These are phyloP conservation scores for Physella acuta DNA, from an alignment of 1,140 invertebrate species.

Conservation along the genomic window DNA sequence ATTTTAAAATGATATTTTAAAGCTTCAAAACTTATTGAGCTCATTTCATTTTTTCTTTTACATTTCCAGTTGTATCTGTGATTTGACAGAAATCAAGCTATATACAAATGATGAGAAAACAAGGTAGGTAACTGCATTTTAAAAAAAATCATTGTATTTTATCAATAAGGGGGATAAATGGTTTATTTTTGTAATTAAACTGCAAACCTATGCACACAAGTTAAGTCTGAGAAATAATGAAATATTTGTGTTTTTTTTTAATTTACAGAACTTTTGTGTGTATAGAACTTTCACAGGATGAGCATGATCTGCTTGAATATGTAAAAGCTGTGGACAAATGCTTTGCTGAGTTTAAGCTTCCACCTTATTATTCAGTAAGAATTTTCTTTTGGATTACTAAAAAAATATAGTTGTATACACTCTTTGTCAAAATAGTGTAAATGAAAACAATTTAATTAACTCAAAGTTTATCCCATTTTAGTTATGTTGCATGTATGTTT, in stretches of 20 bases:
- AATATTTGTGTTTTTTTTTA: too few species aligned
- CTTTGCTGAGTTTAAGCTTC: conserved; percentile 42
- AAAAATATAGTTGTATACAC: too few species aligned
- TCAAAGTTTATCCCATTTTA: too few species aligned
- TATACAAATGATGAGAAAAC: conserved; percentile 48
- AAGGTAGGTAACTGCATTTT: conserved; percentile 28
- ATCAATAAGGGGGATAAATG: too few species aligned
- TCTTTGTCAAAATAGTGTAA: too few species aligned
- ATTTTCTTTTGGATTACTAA: not conserved
- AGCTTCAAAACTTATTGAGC: too few species aligned
- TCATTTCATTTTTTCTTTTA: not conserved
- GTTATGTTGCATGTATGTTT: too few species aligned
- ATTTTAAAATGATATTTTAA: too few species aligned
- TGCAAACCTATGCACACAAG: too few species aligned
- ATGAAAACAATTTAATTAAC: too few species aligned
- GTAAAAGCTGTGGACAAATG: conserved; percentile 34
- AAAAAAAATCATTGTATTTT: not conserved
- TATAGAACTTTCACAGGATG: conserved; percentile 31
- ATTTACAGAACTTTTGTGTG: conserved; percentile 39
- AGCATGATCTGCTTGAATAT: conserved; percentile 31
- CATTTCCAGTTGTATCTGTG: conserved; percentile 36
- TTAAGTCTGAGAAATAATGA: too few species aligned
- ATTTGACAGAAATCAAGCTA: conserved; percentile 30
- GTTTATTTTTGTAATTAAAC: too few species aligned
- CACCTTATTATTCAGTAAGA: conserved; percentile 38